Percentiles rank a stretch among this genome's conserved stretches.
Evolutionary conservation across 1,140 invertebrate genomes (phyloP).

Genomic region (Anoplolepis gracilipes): DNA sequence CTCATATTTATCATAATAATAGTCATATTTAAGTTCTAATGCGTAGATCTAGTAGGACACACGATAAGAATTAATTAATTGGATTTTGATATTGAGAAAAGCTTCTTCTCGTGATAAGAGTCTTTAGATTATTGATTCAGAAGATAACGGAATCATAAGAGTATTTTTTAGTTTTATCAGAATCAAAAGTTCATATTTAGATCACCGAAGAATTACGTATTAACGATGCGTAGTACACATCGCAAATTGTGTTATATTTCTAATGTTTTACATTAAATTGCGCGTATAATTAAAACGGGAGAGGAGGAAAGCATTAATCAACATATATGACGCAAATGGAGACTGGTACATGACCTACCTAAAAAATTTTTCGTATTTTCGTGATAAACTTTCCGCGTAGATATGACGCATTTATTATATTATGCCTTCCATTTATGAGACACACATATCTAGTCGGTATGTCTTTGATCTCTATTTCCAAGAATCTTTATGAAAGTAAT

Average conservation of each 20-base stretch:
- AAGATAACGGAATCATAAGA: neutral
- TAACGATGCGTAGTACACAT: too few relatives aligned
- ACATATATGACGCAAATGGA: neutral
- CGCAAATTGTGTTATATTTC: neutral
- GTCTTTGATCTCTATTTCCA: slow-evolving; percentile 26
- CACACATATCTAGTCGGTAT: slow-evolving; percentile 25
- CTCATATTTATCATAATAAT: too few relatives aligned
- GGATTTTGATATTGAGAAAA: neutral
- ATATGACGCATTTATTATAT: slow-evolving; percentile 5
- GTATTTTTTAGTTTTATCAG: neutral
- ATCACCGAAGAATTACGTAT: neutral
- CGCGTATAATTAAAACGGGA: neutral
- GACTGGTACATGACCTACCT: too few relatives aligned
- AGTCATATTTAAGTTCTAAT: too few relatives aligned
- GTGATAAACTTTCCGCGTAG: neutral
- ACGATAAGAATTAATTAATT: slow-evolving; percentile 9
- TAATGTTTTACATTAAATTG: neutral
- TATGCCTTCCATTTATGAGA: neutral
- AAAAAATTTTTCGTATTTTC: neutral
- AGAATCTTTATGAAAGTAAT: neutral
- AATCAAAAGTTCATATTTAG: neutral
- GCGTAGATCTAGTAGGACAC: too few relatives aligned
- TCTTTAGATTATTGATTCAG: neutral
- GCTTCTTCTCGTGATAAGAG: neutral
- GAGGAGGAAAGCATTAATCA: too few relatives aligned